Base-by-base conservation (phyloP, 2,888 invertebrate species). In the Coleophora deauratella region DNA sequence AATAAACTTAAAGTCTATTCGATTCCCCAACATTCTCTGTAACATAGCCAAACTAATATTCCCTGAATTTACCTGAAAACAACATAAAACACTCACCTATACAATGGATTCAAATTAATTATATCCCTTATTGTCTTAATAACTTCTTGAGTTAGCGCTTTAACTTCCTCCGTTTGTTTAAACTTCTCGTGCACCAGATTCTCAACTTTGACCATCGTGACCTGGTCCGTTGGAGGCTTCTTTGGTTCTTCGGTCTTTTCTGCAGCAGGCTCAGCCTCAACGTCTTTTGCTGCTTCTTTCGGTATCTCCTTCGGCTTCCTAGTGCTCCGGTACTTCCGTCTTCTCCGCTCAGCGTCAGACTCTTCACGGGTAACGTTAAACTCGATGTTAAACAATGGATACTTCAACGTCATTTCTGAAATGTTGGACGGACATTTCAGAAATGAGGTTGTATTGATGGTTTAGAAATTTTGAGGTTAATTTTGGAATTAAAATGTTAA, bases 41-140 rank as follows among this genome's bases (percentile, higher is more conserved):
- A n/a, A n/a, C n/a, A n/a, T n/a, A n/a, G n/a, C n/a, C n/a, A n/a
- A n/a, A n/a, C n/a, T n/a, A n/a, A n/a, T n/a, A n/a, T n/a, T n/a
- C n/a, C n/a, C n/a, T n/a, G n/a, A n/a, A n/a, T n/a, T n/a, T n/a
- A n/a, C n/a, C n/a, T n/a, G n/a, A n/a, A 21, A 28, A 42, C 35
- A 46, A 10, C 37, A 40, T 38, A 9, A 38, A 44, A 32, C 36
- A 46, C 59, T 58, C 54, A 89, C 89, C 89, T 87, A 69, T 99
- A 99, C 44, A 99, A 81, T 0, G 98, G 97, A 89, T 99, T 99
- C 87, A 99, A 89, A 51, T 96, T 95, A 47, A 99, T 98, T 44
- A 99, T 98, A 78, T 99, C 99, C 41, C 98, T 88, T 50, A 99
- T 97, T 0, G 98, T 99, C 80, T 98, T 97, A 35, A 98, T 97